A percentile compares a stretch with the other conserved stretches of the same genome.
Evolutionary conservation across 2,888 invertebrate species (phyloP).

Genomic region (Stenodera caucasica): DNA sequence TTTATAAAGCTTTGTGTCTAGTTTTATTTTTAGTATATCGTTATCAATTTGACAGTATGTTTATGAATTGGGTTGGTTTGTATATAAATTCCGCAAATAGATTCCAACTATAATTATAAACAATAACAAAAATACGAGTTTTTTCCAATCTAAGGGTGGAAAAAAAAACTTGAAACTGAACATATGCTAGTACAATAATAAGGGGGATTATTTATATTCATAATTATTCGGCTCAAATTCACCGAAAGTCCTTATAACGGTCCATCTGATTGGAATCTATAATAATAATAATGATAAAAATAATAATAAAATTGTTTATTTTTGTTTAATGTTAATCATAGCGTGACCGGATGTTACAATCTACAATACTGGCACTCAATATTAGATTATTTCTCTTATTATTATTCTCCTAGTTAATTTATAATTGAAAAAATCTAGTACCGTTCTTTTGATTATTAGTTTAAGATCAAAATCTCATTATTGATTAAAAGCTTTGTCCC

Average conservation of each 20-base stretch:
- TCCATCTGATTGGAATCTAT: neutral
- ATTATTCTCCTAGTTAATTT: neutral
- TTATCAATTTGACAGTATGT: conserved; percentile 19
- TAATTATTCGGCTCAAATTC: no score
- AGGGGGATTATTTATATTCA: no score
- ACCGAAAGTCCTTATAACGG: no score
- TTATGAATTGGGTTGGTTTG: conserved; percentile 18
- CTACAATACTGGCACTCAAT: conserved; percentile 18
- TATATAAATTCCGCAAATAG: conserved; percentile 16
- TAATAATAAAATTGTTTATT: neutral
- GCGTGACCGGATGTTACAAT: conserved; percentile 22
- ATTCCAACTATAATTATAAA: conserved; percentile 16
- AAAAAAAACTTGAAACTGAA: neutral
- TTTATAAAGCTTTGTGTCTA: conserved; percentile 10
- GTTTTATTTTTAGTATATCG: conserved; percentile 22
- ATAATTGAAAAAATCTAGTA: neutral
- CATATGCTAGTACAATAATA: no score
- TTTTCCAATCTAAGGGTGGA: neutral
- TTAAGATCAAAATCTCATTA: neutral
- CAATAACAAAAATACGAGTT: conserved; percentile 14
- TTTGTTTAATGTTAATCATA: conserved; percentile 18
- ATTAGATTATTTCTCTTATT: conserved; percentile 18
- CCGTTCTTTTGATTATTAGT: neutral
- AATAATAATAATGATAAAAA: neutral
- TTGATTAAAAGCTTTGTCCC: neutral